A percentile compares a stretch with the other conserved stretches of the same genome.
These are phyloP conservation scores for Manduca sexta DNA, from an alignment of 1,140 invertebrate genomes.

Conservation along the genomic window DNA sequence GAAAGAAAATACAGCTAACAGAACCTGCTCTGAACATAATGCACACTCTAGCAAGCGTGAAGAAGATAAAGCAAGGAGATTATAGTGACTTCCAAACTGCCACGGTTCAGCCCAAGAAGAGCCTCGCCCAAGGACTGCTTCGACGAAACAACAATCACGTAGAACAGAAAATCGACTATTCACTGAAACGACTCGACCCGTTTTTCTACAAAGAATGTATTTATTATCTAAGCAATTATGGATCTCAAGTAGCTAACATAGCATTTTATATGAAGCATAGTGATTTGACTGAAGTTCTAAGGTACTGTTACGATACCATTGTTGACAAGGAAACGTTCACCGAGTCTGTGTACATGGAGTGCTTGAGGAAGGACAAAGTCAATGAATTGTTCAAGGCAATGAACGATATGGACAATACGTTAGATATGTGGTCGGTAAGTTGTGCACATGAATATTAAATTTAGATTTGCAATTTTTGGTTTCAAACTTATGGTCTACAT, in stretches of 20 bases:
- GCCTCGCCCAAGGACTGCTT: constrained; percentile 39
- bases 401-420: constrained; percentile 75
- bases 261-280: constrained; percentile 81
- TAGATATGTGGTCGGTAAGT: constrained; percentile 79
- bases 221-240: constrained; percentile 83
- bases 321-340: constrained; percentile 80
- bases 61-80: constrained; percentile 73
- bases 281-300: constrained; percentile 75
- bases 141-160: constrained; percentile 45
- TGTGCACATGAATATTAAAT: constrained; percentile 1
- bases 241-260: constrained; percentile 78
- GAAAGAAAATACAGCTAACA: constrained; percentile 66
- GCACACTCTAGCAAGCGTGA: constrained; percentile 72
- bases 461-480: neutral
- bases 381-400: constrained; percentile 76
- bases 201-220: constrained; percentile 82
- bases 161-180: constrained; percentile 46
- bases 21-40: constrained; percentile 76
- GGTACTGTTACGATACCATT: constrained; percentile 77
- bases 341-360: constrained; percentile 79
- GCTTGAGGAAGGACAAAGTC: constrained; percentile 76
- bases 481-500: no score
- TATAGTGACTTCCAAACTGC: constrained; percentile 68
- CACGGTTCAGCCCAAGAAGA: constrained; percentile 40
- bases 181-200: constrained; percentile 62